Conservation (phyloP, 2,888 invertebrate species). For the Torymus tubicola region DNA sequence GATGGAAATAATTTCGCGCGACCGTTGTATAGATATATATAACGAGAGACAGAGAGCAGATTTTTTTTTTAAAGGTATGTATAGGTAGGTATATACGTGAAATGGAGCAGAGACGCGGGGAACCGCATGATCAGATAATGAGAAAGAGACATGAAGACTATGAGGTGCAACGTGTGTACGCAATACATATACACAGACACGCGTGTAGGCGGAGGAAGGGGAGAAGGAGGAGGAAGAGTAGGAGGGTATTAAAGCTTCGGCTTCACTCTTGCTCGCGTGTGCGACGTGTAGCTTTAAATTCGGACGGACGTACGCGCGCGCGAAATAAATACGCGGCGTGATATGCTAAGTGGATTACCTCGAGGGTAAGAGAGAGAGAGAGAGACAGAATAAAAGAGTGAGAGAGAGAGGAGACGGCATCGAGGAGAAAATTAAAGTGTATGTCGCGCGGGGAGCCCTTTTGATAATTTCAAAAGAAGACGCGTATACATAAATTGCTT, state of each 20-base stretch:
- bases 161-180: not conserved
- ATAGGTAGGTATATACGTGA: too few relatives aligned
- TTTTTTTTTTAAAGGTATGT: conserved; percentile 50
- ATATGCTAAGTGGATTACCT: not conserved
- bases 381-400: not conserved
- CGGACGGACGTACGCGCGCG: conserved; percentile 15
- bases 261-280: not conserved
- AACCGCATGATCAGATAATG: conserved; percentile 29
- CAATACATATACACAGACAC: too few relatives aligned
- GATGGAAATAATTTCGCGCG: conserved; percentile 67
- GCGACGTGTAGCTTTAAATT: conserved; percentile 40
- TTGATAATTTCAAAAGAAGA: too few relatives aligned
- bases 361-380: not conserved
- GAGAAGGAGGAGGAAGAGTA: not conserved
- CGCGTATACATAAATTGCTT: too few relatives aligned
- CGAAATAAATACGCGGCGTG: conserved; percentile 20
- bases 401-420: too few relatives aligned
- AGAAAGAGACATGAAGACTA: conserved; percentile 21
- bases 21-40: too few relatives aligned
- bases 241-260: not conserved
- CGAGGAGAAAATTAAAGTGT: too few relatives aligned
- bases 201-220: not conserved
- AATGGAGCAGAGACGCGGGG: conserved; percentile 3
- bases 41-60: conserved; percentile 59
- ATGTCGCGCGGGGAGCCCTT: too few relatives aligned